These are phyloP conservation scores for Drosophila bocqueti DNA, from an alignment of 1,140 invertebrate species.

Conservation along the genomic window DNA sequence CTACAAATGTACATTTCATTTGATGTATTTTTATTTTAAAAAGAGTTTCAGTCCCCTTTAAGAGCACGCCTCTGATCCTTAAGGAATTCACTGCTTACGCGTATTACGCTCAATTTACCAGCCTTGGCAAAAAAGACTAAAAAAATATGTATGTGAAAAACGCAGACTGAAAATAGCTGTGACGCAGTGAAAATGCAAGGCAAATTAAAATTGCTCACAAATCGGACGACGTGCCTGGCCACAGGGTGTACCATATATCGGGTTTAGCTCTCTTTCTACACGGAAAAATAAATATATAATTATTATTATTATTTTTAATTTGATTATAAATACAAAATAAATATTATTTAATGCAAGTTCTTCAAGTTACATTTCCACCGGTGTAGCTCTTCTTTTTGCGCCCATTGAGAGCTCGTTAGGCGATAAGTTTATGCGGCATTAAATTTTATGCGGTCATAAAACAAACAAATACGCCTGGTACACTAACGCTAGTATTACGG, in stretches of 20 bases:
- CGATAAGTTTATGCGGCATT: slow-evolving; percentile 82
- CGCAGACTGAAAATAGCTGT: slow-evolving; percentile 73
- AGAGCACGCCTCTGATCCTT: slow-evolving; percentile 14
- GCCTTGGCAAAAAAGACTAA: slow-evolving; percentile 26
- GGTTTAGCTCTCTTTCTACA: not conserved
- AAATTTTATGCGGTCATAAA: slow-evolving; percentile 82
- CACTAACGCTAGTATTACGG: slow-evolving; percentile 64
- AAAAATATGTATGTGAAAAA: slow-evolving; percentile 14
- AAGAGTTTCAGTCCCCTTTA: not conserved
- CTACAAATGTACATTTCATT: no score
- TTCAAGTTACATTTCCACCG: not conserved
- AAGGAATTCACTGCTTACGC: slow-evolving; percentile 67
- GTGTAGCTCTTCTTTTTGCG: slow-evolving; percentile 34
- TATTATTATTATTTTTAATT: not conserved
- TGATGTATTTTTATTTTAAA: no score
- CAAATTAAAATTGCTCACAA: slow-evolving; percentile 80
- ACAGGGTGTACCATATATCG: slow-evolving; percentile 23
- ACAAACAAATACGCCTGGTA: slow-evolving; percentile 73
- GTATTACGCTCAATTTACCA: slow-evolving; percentile 81
- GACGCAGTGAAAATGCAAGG: slow-evolving; percentile 70
- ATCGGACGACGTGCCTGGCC: slow-evolving; percentile 34
- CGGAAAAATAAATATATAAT: not conserved
- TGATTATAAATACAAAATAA: not conserved
- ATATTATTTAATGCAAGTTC: no score
- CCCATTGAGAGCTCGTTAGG: slow-evolving; percentile 73